phyloP scores from a whole-genome alignment of 1,140 invertebrate species.

The Tyrophagus putrescentiae region DNA sequence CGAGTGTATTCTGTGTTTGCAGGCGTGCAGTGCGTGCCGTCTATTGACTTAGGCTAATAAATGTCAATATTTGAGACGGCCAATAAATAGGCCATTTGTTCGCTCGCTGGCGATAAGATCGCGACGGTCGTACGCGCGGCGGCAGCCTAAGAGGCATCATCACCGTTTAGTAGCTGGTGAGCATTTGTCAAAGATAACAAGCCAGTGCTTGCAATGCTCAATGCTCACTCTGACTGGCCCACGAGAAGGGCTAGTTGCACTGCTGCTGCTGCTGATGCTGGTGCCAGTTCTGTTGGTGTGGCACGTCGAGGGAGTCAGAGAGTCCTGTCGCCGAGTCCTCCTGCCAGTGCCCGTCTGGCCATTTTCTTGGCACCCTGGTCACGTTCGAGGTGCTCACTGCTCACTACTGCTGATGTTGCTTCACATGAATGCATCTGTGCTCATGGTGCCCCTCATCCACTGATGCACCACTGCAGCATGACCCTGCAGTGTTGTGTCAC shows the following conservation, averaged over 20 bases:
- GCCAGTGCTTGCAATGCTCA: no score
- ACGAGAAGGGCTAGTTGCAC: not conserved
- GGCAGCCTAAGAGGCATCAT: no score
- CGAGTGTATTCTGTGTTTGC: no score
- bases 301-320: conserved; percentile 6
- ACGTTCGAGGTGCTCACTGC: not conserved
- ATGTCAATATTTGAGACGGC: not conserved
- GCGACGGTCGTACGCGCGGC: no score
- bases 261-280: not conserved
- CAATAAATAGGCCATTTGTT: conserved; percentile 3
- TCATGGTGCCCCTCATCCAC: not conserved
- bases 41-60: not conserved
- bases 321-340: no score
- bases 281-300: not conserved
- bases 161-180: no score
- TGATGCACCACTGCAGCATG: conserved; percentile 2
- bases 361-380: conserved; percentile 7
- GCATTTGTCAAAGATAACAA: no score
- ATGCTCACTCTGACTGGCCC: no score
- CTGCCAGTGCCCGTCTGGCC: conserved; percentile 5
- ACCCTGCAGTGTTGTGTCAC: conserved; percentile 3
- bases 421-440: no score
- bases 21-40: not conserved
- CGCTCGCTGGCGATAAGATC: not conserved
- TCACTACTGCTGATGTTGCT: no score